Evolutionary conservation across 2,797 vertebrate genomes (phyloP).

Genomic region (Staurois parvus): DNA sequence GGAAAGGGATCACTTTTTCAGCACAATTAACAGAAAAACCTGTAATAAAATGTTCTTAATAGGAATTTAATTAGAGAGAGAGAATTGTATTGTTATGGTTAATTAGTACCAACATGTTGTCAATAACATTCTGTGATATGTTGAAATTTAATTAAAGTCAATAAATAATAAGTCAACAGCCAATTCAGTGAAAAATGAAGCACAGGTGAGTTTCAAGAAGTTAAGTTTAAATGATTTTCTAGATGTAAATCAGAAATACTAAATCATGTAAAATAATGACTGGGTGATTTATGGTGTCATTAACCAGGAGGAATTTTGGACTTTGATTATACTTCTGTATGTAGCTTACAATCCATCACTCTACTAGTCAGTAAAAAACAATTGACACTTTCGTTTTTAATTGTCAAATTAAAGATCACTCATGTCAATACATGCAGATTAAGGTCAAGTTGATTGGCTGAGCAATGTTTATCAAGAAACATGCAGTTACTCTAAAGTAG

Average conservation of each 20-base stretch:
- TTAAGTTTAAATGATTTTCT: slow-evolving; percentile 25
- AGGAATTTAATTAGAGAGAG: slow-evolving; percentile 49
- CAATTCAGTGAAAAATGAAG: slow-evolving; percentile 39
- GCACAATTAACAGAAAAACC: slow-evolving; percentile 26
- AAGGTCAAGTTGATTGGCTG: not conserved
- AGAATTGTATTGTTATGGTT: slow-evolving; percentile 51
- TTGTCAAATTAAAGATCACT: not conserved
- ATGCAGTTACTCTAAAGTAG: not conserved
- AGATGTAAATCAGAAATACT: slow-evolving; percentile 8
- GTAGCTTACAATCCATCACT: slow-evolving; percentile 15
- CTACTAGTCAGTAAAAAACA: slow-evolving; percentile 9
- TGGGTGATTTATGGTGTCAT: slow-evolving; percentile 40
- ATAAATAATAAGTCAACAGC: slow-evolving; percentile 53
- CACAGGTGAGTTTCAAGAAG: slow-evolving; percentile 8
- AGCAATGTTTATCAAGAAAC: too few relatives aligned
- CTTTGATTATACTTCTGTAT: slow-evolving; percentile 36
- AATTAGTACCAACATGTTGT: slow-evolving; percentile 56
- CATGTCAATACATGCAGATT: not conserved
- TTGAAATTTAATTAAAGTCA: slow-evolving; percentile 51
- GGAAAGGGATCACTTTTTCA: not conserved
- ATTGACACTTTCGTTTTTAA: not conserved
- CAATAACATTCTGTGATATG: slow-evolving; percentile 46
- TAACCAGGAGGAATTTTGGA: slow-evolving; percentile 28
- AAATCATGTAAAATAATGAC: slow-evolving; percentile 25
- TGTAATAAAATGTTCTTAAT: slow-evolving; percentile 53